A percentile compares a stretch with the other conserved stretches of the same genome.
Evolutionary conservation across 2,888 invertebrate species (phyloP).

Genomic region (Mechanitis mazaeus): DNA sequence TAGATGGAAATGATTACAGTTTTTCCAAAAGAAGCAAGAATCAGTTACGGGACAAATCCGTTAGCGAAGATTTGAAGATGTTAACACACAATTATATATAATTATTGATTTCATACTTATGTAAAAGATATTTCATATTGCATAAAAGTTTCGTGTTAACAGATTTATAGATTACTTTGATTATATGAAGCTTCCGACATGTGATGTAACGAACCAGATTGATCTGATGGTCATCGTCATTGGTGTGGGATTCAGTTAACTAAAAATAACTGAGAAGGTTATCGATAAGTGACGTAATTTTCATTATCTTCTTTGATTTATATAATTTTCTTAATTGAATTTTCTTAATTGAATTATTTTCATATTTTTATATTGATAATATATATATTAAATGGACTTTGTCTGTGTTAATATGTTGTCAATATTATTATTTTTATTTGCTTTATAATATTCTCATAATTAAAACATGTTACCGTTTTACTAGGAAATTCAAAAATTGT

Average conservation of each 20-base stretch:
- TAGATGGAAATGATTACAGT: background rate
- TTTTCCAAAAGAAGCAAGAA: slow-evolving; percentile 7
- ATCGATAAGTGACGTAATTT: no score
- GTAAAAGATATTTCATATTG: slow-evolving; percentile 37
- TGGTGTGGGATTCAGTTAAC: background rate
- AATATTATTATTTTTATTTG: no score
- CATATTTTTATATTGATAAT: no score
- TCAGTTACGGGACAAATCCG: slow-evolving; percentile 23
- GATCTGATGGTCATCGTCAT: slow-evolving; percentile 15
- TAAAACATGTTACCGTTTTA: no score
- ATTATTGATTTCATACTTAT: slow-evolving; percentile 30
- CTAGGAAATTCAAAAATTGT: no score
- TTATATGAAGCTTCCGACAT: slow-evolving; percentile 36
- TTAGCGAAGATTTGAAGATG: slow-evolving; percentile 19
- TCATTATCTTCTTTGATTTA: no score
- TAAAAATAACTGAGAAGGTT: no score
- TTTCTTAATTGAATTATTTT: no score
- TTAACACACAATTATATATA: slow-evolving; percentile 21
- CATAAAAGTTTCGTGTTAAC: slow-evolving; percentile 45
- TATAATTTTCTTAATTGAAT: no score
- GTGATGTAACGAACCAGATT: slow-evolving; percentile 32
- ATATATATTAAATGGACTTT: no score
- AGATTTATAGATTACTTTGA: slow-evolving; percentile 14
- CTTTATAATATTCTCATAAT: no score
- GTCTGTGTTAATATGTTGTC: no score